A percentile compares a stretch with the other conserved stretches of the same genome.
Conservation (phyloP, 2,888 invertebrate species). For the Yponomeuta plumbellus region DNA sequence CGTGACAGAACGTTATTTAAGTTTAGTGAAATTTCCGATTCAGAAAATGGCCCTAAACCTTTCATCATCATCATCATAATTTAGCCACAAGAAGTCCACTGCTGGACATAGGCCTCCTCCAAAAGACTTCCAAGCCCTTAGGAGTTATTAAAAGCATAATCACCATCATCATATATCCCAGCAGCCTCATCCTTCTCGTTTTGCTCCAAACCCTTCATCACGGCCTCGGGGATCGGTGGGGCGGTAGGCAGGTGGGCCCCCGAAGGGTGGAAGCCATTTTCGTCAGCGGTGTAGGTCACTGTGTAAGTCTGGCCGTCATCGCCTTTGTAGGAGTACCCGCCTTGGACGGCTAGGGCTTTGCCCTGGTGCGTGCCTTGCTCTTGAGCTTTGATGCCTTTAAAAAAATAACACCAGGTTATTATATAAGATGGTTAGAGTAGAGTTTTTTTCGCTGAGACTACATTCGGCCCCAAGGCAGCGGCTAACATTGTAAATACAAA, state of each 20-base stretch:
- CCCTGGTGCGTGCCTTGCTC: slow-evolving; percentile 51
- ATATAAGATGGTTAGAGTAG: no score
- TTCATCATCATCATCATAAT: no score
- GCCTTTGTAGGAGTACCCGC: slow-evolving; percentile 75
- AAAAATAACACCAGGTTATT: not conserved
- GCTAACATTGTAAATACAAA: no score
- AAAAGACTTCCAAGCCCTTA: no score
- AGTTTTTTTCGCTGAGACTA: no score
- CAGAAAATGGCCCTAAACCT: no score
- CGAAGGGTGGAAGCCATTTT: slow-evolving; percentile 73
- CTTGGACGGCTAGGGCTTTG: slow-evolving; percentile 58
- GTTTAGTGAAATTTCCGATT: no score
- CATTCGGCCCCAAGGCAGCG: no score
- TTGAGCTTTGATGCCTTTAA: slow-evolving; percentile 70
- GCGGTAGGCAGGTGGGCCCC: slow-evolving; percentile 77
- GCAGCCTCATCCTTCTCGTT: slow-evolving; percentile 69
- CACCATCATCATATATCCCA: slow-evolving; percentile 70
- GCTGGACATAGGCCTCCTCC: no score
- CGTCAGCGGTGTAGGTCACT: slow-evolving; percentile 75
- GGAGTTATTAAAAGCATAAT: slow-evolving; percentile 20
- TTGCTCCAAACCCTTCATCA: slow-evolving; percentile 63
- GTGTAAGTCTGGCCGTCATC: slow-evolving; percentile 76
- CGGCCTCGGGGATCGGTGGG: slow-evolving; percentile 75
- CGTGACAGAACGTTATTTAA: no score
- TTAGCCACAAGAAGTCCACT: no score